Evolutionary conservation across 2,797 vertebrate species (phyloP), one percentile per base, ranked within the genome.

Genomic region (Adrianichthys oophorus): DNA sequence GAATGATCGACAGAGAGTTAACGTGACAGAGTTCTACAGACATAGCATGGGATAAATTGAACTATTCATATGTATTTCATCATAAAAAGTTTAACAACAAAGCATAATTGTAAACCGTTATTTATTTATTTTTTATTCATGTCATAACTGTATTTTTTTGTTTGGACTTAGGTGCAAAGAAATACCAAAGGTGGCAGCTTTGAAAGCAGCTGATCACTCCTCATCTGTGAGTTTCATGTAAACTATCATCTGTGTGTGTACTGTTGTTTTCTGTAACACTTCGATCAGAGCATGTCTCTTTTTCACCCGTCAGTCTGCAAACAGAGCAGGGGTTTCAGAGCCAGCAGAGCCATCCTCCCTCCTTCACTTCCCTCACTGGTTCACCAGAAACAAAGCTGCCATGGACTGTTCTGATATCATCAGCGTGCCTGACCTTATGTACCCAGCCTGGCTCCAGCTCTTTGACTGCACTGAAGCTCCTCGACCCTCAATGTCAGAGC

Each of bases 401-500:
- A 41, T 80, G 57, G 58, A 73, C 57, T 60, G 55, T 23, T 70
- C 75, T 1, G 68, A 70, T 10, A 54, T 78, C 57, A 62, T 29
- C 57, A 76, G 66, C 15, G 32, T 73, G 26, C 75, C 78, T 0
- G 76, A 81, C 16, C 50, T 69, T 6, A 57, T 32, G 15, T 79
- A 73, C 45, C 82, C 83, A 0, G 62, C 72, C 26, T 80, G 80
- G 86, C 55, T 85, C 24, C 76, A 57, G 4, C 15, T 13, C 40
- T 76, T 72, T 45, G 69, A 74, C 19, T 16, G 40, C 41, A 63
- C 24, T 0, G 56, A 80, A 43, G 40, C 12, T 0, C 37, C 29
- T 0, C 29, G 14, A 0, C 18, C 15, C 16, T 3, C 54, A 19
- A 48, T 65, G 23, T 62, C 58, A 2, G 52, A 70, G 5, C 48